Evolutionary conservation across 2,888 invertebrate genomes (phyloP), one percentile per base, ranked within the genome.

Genomic region (Fissipunctia ypsillon): DNA sequence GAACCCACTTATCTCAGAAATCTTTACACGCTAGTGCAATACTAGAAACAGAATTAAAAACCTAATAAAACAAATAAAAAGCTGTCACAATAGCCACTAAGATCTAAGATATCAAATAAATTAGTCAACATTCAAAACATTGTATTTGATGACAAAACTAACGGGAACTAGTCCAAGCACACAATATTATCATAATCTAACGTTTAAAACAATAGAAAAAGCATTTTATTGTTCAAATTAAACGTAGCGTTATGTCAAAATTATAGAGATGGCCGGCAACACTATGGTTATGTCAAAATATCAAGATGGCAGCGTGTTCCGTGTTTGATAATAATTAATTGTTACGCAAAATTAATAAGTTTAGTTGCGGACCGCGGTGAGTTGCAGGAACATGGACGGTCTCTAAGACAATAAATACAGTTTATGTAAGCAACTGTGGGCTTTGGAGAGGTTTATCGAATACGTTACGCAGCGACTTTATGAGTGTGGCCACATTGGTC

Each of bases 291-390:
- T 81, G 87, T 83, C 87, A 84, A 80, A 84, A 84, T 70, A 63
- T 60, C 50, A 82, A 78, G 77, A 85, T 86, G 79, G 79, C 73
- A 68, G 38, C 43, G 25, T 65, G 82, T 86, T 84, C 80, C 80
- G 85, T 68, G 76, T 87, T 76, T 80, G 81, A 76, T 80, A 80
- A 76, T 80, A 78, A 84, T 85, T 86, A 74, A 35, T 70, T 45
- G 73, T 85, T 85, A 71, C 85, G 85, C 85, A 87, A 87, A 87
- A 80, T 86, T 78, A 77, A 80, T 86, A 75, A 69, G 73, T 73
- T 87, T 80, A 77, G 83, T 80, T 48, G 76, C 83, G 83, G 65
- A 60, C 75, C 81, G 73, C 70, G 76, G 77, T 77, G 78, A 76
- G 72, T 77, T 76, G 64, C 71, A 25, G 73, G 56, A 70, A 76